Percentiles rank a stretch among this genome's conserved stretches.
Evolutionary conservation across 2,888 invertebrate genomes (phyloP).

Genomic region (Archips crataeganus): DNA sequence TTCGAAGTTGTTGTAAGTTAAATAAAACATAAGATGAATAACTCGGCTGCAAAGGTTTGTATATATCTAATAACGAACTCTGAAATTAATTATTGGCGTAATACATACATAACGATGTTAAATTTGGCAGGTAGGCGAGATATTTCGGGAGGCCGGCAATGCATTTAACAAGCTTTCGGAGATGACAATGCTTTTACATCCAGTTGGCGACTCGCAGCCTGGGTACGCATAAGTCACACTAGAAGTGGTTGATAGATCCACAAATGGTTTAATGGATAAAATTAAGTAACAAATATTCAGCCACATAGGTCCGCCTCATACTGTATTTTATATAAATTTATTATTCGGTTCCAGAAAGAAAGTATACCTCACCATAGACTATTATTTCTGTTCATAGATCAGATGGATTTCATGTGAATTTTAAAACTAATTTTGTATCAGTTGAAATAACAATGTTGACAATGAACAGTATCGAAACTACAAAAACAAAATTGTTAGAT

Average conservation of each 20-base stretch:
- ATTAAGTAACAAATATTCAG: background rate
- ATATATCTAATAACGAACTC: background rate
- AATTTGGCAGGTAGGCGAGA: slow-evolving; percentile 94
- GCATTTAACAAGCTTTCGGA: slow-evolving; percentile 98
- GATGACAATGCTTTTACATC: slow-evolving; percentile 96
- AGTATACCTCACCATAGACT: too few species aligned
- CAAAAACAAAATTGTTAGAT: too few species aligned
- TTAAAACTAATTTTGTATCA: background rate
- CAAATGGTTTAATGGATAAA: background rate
- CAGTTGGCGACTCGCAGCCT: slow-evolving; percentile 93
- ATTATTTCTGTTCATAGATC: too few species aligned
- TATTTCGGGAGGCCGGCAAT: slow-evolving; percentile 97
- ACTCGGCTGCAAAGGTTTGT: slow-evolving; percentile 55
- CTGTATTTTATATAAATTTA: background rate
- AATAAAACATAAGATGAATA: slow-evolving; percentile 49
- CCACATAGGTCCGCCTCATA: too few species aligned
- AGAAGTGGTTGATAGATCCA: background rate
- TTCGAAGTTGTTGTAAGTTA: background rate
- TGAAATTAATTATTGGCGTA: background rate
- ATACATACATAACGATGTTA: slow-evolving; percentile 21
- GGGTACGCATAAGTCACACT: slow-evolving; percentile 86
- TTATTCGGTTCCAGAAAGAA: background rate
- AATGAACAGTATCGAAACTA: too few species aligned
- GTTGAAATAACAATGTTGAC: too few species aligned
- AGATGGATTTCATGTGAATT: background rate